Base-by-base conservation (phyloP, 2,113 vertebrate genomes). In the Collichthys lucidus region DNA sequence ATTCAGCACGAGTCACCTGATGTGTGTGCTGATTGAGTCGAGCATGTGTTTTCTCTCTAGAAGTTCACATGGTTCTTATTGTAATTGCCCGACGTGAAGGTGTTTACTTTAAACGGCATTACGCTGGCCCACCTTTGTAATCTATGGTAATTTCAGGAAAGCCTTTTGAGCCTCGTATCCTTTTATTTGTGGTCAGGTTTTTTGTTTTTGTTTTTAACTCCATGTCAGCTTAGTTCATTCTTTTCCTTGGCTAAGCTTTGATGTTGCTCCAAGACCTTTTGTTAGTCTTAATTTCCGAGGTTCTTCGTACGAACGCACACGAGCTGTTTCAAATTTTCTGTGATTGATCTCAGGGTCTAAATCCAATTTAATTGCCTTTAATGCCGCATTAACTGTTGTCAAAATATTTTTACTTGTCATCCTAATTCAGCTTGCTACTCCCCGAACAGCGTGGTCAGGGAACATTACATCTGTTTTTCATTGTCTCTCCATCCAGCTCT, bases 361-460 rank as follows among this genome's bases (percentile, higher is more conserved):
- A 91, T 88, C 91, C 16, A 20, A 89, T 93, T 93, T 94, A 94
- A 94, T 94, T 92, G 91, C 77, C 79, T 89, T 70, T 94, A 95
- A 94, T 93, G 90, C 88, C 86, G 22, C 67, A 91, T 94, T 94
- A 95, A 93, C 89, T 87, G 83, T 90, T 93, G 93, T 94, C 92
- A 94, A 94, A 95, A 94, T 94, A 94, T 95, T 95, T 94, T 75
- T 75, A 81, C 89, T 88, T 92, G 92, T 94, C 94, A 92, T 69
- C 82, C 86, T 83, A 84, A 92, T 92, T 92, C 86, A 86, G 67
- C 85, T 60, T 56, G 76, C 91, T 85, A 63, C 91, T 91, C 77
- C 55, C n/a, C 70, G 68, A 86, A 89, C 63, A 55, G 53, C 84
- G 52, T 29, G 81, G 84, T 85, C 74, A 87, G 53, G 74, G 80